A percentile compares a stretch with the other conserved stretches of the same genome.
Conservation (phyloP, 2,797 vertebrate genomes). For the Taenioides sp. region DNA sequence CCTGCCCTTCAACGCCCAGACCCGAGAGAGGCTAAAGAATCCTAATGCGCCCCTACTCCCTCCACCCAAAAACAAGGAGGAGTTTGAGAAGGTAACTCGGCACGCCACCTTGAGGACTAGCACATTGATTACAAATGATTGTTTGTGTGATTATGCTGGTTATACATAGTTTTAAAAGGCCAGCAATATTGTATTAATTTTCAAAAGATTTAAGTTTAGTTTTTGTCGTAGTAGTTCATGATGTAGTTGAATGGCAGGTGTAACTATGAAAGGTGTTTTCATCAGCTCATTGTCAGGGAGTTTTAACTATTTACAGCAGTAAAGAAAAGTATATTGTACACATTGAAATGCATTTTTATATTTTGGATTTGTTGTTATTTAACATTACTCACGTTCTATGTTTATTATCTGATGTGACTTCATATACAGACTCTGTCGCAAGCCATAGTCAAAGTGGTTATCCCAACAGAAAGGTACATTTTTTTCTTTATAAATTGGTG, state of each 20-base stretch:
- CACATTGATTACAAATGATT: constrained; percentile 56
- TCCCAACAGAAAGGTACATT: constrained; percentile 99
- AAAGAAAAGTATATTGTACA: constrained; percentile 84
- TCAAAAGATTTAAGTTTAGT: constrained; percentile 36
- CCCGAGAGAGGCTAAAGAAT: constrained; percentile 96
- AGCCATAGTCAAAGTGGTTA: constrained; percentile 99
- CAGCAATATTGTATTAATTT: constrained; percentile 22
- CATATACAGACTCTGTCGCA: constrained; percentile 99
- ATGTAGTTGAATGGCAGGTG: constrained; percentile 43
- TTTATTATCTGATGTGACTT: constrained; percentile 99
- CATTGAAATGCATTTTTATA: constrained; percentile 96
- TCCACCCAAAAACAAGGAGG: constrained; percentile 98
- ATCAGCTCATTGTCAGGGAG: constrained; percentile 49
- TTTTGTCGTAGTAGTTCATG: constrained; percentile 43
- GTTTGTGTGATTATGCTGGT: constrained; percentile 58
- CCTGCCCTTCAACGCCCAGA: constrained; percentile 97
- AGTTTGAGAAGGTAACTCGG: constrained; percentile 99
- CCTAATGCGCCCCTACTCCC: constrained; percentile 92
- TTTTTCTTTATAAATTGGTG: constrained; percentile 99
- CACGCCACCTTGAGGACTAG: constrained; percentile 47
- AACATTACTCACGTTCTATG: constrained; percentile 99
- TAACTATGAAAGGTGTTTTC: constrained; percentile 40
- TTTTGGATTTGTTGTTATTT: constrained; percentile 99
- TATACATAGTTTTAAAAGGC: constrained; percentile 48
- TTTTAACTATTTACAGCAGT: constrained; percentile 84